phyloP scores from a whole-genome alignment of 2,113 vertebrate genomes.

The Burhinus bistriatus region DNA sequence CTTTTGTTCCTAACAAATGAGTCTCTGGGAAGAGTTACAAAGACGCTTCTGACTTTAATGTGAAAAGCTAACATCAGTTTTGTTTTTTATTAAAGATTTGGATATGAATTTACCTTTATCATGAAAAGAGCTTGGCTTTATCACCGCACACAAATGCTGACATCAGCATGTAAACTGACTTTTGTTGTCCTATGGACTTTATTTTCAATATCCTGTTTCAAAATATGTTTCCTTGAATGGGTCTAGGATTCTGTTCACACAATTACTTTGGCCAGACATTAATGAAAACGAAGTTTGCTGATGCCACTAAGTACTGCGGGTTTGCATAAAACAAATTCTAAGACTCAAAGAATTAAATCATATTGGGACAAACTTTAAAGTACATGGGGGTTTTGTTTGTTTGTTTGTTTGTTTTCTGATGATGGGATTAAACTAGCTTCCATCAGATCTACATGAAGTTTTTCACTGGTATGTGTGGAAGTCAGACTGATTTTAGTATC shows the following conservation, averaged over 20 bases:
- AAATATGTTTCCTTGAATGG: conserved; percentile 49
- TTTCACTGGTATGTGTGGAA: background rate
- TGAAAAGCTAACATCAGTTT: conserved; percentile 60
- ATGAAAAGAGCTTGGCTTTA: conserved; percentile 74
- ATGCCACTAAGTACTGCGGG: background rate
- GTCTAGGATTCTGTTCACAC: conserved; percentile 34
- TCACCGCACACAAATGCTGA: conserved; percentile 65
- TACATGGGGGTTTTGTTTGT: background rate
- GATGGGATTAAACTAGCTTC: background rate
- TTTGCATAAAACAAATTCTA: conserved; percentile 20
- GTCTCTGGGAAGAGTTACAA: conserved; percentile 74
- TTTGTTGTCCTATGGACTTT: conserved; percentile 66
- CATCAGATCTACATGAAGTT: background rate
- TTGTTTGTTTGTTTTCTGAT: background rate
- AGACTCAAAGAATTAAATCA: background rate
- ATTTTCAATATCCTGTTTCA: conserved; percentile 79
- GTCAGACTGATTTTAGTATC: background rate
- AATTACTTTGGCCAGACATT: conserved; percentile 48
- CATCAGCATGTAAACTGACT: conserved; percentile 67
- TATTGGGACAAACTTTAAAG: background rate
- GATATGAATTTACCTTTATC: conserved; percentile 80
- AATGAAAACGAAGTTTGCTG: conserved; percentile 58
- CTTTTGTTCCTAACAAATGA: conserved; percentile 81
- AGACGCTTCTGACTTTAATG: conserved; percentile 62
- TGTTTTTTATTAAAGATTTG: conserved; percentile 74